These are phyloP conservation scores for Entomobrya proxima DNA, from an alignment of 2,888 invertebrate genomes.

Conservation along the genomic window DNA sequence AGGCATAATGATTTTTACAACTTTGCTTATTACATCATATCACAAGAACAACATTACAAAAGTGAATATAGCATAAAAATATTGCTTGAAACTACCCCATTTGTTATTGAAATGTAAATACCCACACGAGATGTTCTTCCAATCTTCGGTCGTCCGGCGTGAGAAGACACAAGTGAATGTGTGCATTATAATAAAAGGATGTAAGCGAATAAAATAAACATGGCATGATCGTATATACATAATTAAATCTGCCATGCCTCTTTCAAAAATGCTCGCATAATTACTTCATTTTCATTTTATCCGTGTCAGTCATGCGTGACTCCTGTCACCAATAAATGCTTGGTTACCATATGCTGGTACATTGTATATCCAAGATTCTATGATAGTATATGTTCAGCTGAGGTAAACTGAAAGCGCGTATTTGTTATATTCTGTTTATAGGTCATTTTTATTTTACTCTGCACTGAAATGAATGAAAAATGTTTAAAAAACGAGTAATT, in stretches of 20 bases:
- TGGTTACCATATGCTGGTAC: neutral
- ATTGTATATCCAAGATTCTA: no score
- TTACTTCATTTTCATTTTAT: conserved; percentile 45
- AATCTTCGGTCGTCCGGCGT: neutral
- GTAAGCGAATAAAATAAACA: neutral
- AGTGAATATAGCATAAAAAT: no score
- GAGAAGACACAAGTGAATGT: neutral
- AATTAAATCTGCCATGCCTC: conserved; percentile 13
- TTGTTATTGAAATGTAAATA: neutral
- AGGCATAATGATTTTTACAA: neutral
- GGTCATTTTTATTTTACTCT: neutral
- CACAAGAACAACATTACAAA: neutral
- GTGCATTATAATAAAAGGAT: neutral
- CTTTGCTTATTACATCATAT: conserved; percentile 12
- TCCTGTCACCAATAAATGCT: conserved; percentile 15
- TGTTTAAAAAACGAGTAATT: neutral
- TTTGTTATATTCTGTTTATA: neutral
- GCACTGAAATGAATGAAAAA: neutral
- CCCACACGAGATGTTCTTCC: neutral
- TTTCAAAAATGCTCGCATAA: conserved; percentile 42
- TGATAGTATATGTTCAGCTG: no score
- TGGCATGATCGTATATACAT: neutral
- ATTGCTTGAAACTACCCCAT: no score
- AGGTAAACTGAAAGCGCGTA: neutral
- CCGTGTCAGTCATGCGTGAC: conserved; percentile 51